Evolutionary conservation across 2,797 vertebrate species (phyloP).

Genomic region (Phoeniculus purpureus): DNA sequence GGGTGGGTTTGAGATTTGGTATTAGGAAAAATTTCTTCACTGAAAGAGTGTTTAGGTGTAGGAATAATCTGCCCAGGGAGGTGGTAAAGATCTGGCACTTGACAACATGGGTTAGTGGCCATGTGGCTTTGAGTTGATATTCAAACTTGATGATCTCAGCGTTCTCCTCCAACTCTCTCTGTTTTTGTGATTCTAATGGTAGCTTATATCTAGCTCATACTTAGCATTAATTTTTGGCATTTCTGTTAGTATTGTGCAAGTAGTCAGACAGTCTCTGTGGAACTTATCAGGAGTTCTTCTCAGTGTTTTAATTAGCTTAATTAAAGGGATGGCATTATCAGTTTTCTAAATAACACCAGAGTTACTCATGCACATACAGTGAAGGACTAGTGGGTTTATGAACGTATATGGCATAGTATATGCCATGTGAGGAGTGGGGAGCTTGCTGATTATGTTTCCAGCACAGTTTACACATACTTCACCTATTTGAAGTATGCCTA

Average conservation of each 20-base stretch:
- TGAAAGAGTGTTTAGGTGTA: too few species aligned
- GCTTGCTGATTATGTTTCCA: not conserved
- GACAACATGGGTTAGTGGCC: too few species aligned
- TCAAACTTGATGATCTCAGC: too few species aligned
- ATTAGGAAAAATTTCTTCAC: too few species aligned
- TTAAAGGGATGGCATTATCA: not conserved
- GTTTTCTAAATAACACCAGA: not conserved
- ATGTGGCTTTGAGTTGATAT: too few species aligned
- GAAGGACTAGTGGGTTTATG: not conserved
- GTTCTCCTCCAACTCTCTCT: too few species aligned
- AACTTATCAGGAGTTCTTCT: not conserved
- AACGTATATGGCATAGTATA: not conserved
- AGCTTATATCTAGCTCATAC: not conserved
- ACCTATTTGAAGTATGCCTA: not conserved
- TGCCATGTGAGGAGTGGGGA: not conserved
- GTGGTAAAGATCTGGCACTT: too few species aligned
- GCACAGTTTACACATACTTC: not conserved
- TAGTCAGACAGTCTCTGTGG: too few species aligned
- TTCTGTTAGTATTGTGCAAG: not conserved
- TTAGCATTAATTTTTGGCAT: not conserved
- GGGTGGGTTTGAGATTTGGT: too few species aligned
- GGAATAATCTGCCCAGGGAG: too few species aligned
- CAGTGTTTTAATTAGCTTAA: not conserved
- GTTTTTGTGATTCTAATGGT: too few species aligned
- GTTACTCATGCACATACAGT: not conserved